A percentile compares a stretch with the other conserved stretches of the same genome.
These are phyloP conservation scores for Nothocercus nigrocapillus DNA, from an alignment of 2,113 vertebrate genomes.

Conservation along the genomic window DNA sequence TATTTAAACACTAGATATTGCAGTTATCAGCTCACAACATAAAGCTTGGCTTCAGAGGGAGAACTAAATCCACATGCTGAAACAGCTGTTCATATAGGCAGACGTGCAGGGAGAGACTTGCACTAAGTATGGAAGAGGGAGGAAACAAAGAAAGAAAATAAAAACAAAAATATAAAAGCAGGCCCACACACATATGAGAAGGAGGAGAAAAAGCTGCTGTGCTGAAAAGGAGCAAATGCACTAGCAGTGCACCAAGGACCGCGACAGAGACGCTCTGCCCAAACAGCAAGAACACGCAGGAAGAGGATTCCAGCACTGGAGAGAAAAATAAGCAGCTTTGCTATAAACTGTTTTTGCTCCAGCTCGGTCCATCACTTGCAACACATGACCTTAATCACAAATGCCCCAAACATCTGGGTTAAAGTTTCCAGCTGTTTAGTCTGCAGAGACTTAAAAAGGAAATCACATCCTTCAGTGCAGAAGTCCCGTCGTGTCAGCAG, in stretches of 20 bases:
- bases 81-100: neutral
- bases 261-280: neutral
- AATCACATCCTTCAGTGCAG: neutral
- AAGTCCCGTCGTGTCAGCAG: fast-evolving
- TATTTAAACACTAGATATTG: constrained; percentile 20
- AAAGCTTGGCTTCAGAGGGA: constrained; percentile 23
- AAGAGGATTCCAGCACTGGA: constrained; percentile 8
- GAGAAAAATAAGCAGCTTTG: constrained; percentile 56
- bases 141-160: neutral
- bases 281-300: neutral
- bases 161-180: too few species aligned
- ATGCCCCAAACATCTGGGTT: neutral
- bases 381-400: constrained; percentile 23
- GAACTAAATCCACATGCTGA: neutral
- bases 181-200: too few species aligned
- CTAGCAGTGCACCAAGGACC: neutral
- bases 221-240: neutral
- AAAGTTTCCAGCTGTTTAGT: constrained; percentile 36
- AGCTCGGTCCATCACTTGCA: neutral
- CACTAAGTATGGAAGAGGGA: neutral
- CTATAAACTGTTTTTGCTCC: constrained; percentile 20
- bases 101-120: neutral
- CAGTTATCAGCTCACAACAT: neutral
- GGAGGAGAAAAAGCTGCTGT: neutral
- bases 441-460: neutral